phyloP scores from a whole-genome alignment of 1,140 invertebrate genomes.

The Drosophila equinoxialis region DNA sequence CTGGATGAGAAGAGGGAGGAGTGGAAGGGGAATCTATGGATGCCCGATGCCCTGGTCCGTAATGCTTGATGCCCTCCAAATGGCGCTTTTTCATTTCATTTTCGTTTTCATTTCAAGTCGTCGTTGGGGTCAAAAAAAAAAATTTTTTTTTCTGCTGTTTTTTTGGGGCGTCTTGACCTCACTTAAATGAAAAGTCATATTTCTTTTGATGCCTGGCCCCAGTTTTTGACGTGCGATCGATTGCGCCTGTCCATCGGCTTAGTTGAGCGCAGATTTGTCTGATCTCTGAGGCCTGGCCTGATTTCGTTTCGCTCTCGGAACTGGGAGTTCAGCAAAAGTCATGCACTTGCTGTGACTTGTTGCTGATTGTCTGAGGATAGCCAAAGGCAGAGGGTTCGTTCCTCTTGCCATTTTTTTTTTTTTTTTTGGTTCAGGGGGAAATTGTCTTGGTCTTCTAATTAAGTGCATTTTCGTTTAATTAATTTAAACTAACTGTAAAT shows the following conservation, averaged over 20 bases:
- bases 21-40: conserved; percentile 17
- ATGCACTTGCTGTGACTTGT: conserved; percentile 64
- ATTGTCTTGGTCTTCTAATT: conserved; percentile 72
- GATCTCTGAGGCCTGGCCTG: conserved; percentile 50
- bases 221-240: conserved; percentile 80
- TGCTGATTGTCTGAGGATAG: conserved; percentile 4
- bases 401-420: conserved; percentile 40
- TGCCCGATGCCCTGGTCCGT: conserved; percentile 50
- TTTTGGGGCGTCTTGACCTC: conserved; percentile 72
- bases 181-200: conserved; percentile 80
- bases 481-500: conserved; percentile 82
- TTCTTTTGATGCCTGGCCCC: conserved; percentile 70
- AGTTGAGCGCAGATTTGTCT: conserved; percentile 69
- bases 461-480: conserved; percentile 81
- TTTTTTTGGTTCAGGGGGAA: conserved; percentile 29
- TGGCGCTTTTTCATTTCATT: conserved; percentile 72
- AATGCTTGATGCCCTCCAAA: conserved; percentile 67
- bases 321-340: conserved; percentile 69
- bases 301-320: conserved; percentile 57
- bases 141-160: conserved; percentile 18
- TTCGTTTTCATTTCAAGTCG: conserved; percentile 61
- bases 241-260: conserved; percentile 67
- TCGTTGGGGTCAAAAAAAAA: conserved; percentile 36
- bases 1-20: background rate
- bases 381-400: conserved; percentile 26